Evolutionary conservation across 1,140 invertebrate species (phyloP), one percentile per base, ranked within the genome.

Genomic region (Chionoecetes opilio): DNA sequence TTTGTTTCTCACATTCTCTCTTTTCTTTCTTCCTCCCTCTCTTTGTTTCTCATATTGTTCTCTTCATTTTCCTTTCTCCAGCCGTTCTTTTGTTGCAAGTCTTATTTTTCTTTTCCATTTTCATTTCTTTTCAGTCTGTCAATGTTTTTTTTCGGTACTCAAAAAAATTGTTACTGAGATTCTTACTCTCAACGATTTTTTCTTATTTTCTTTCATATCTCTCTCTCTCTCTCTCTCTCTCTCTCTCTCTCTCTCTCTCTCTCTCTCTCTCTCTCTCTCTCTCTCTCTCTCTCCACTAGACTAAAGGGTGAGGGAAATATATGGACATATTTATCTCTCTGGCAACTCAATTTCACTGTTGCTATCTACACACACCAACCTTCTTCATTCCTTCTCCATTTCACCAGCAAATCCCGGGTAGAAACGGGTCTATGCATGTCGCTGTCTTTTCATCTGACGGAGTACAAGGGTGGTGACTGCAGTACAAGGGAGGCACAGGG

Each of bases 331-430:
- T 75, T 75, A 75, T 75, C n/a, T 75, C 63, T 5, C 21, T 75
- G 63, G 63, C 63, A 75, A 75, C 63, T 75, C 63, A 17, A 75
- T 75, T n/a, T 75, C 63, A n/a, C 21, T 75, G 63, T 75, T 75
- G 63, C 63, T n/a, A 75, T n/a, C 63, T 75, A n/a, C 63, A 75
- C n/a, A 26, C 26, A n/a, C 63, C n/a, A n/a, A n/a, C n/a, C n/a
- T n/a, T n/a, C n/a, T n/a, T n/a, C n/a, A n/a, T n/a, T n/a, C n/a
- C 26, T 75, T n/a, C 63, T 6, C n/a, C n/a, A 21, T 21, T 75
- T 75, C n/a, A 53, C 11, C 2, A 17, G 46, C 46, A 53, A 53
- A 75, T 26, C 63, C 63, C n/a, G 21, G 63, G 63, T 17, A n/a
- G 63, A n/a, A 21, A 21, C 8, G 63, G 21, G 63, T 17, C 21